Base-by-base conservation (phyloP, 1,140 invertebrate species). In the Drosophila simulans region DNA sequence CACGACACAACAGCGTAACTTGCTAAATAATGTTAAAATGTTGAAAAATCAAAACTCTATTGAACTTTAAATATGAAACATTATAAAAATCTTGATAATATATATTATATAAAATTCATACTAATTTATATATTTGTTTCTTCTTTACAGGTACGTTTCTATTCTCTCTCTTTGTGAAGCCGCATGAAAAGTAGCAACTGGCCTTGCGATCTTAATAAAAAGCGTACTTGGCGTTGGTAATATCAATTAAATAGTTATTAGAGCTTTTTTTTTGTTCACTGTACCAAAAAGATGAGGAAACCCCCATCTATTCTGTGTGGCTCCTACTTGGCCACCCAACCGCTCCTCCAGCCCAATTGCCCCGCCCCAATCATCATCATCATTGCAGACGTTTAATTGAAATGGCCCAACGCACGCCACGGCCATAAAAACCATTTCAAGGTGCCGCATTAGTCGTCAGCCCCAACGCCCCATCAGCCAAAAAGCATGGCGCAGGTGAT, bases 371-470 rank as follows among this genome's bases (percentile, higher is more conserved):
- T 69, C 64, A 70, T 69, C 64, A 69, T 70, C 66, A 70, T 70
- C 66, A 70, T 69, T 46, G 54, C 69, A 42, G 49, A 72, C 64
- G 83, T 86, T 86, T 86, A 86, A 86, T 86, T 86, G 83, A 86
- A 86, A 86, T 86, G 80, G 83, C 78, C 64, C 57, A 70, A 86
- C 82, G 83, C 82, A 86, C 82, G 82, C 82, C 83, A 88, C 60
- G 83, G 76, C 78, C 71, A 75, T 75, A 75, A 75, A 75, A 75
- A 75, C 72, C 79, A 88, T 88, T 88, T 80, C 82, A 86, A 88
- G 82, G 82, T 86, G 82, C 75, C 82, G 79, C 82, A 88, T 86
- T 86, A 86, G 82, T 88, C 82, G 82, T 82, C 78, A 82, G 78
- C 20, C 49, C 43, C 74, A 64, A 85, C 82, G 83, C 82, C 77